phyloP scores from a whole-genome alignment of 2,113 vertebrate genomes.

The Columba janthina region DNA sequence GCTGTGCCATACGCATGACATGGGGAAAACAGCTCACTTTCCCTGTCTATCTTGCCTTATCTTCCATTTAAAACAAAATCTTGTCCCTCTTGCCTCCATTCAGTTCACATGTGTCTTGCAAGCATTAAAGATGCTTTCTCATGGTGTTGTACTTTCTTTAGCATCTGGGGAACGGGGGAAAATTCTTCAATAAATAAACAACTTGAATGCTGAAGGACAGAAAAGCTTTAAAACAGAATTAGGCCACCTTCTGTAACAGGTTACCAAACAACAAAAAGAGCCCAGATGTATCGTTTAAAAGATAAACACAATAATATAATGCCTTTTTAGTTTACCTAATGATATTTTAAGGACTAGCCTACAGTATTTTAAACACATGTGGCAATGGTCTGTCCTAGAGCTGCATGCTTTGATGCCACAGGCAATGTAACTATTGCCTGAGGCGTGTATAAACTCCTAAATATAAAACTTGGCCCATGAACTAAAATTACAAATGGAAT shows the following conservation, averaged over 20 bases:
- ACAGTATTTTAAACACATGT: not conserved
- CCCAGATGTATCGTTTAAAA: not conserved
- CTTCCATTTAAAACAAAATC: not conserved
- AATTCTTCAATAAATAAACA: not conserved
- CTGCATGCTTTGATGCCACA: slow-evolving; percentile 24
- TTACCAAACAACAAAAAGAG: not conserved
- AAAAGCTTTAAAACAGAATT: not conserved
- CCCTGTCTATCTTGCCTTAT: not conserved
- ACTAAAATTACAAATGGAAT: slow-evolving; percentile 64
- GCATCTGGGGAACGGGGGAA: accelerated
- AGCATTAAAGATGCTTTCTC: not conserved
- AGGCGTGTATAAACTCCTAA: slow-evolving; percentile 38
- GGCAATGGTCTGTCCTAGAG: not conserved
- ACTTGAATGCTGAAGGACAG: not conserved
- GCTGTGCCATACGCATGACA: not conserved
- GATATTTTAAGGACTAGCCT: not conserved
- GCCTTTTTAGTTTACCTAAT: not conserved
- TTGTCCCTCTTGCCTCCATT: not conserved
- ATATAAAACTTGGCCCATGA: slow-evolving; percentile 39
- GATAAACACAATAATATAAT: not conserved
- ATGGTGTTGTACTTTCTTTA: not conserved
- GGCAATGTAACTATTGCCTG: slow-evolving; percentile 7
- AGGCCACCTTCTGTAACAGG: not conserved
- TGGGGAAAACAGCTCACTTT: not conserved
- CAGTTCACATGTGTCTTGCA: not conserved